Evolutionary conservation across 1,140 invertebrate species (phyloP), one percentile per base, ranked within the genome.

Genomic region (Drosophila subobscura): DNA sequence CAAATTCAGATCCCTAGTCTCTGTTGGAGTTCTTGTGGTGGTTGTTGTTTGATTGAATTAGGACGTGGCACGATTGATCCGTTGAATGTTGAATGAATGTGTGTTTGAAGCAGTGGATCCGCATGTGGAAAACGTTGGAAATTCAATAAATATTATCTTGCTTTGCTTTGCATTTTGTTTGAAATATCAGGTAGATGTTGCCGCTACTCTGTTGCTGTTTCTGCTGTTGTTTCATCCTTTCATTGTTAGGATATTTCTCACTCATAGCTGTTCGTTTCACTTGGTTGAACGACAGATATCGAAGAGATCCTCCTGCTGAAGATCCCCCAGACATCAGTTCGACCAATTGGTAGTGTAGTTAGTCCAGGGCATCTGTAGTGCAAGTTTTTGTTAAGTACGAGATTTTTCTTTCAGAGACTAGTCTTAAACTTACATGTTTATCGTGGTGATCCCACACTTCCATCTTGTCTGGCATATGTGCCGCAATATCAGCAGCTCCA

Each of bases 401-500:
- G 29, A 45, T 7, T 3, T 42, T 22, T 3, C 22, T 12, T 37
- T 37, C 10, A 37, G 33, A 37, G 33, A 20, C 16, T 20, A 12
- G 10, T 3, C 12, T 12, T 37, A 37, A 2, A 23, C 89, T 91
- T 58, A 91, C 91, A 78, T 91, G 90, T 51, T 91, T 91, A 25
- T 91, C 91, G 57, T 91, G 90, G 59, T 91, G 90, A 66, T 91
- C 91, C 91, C 91, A 91, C 55, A 70, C 64, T 55, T 91, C 91
- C 47, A 90, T 75, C 50, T 91, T 91, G 23, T 91, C 90, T 7
- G 90, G 75, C 74, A 90, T 75, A 52, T 91, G 90, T 4, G 58
- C 70, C 16, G 77, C 42, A 42, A 89, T 83, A 42, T 90, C 86
- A 25, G 60, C 70, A 12, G 75, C 67, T 22, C 65, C 68, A 25